Base-by-base conservation (phyloP, 30 jellyfish, hydroid and myxozoan species). In the Turritopsis dohrnii region DNA sequence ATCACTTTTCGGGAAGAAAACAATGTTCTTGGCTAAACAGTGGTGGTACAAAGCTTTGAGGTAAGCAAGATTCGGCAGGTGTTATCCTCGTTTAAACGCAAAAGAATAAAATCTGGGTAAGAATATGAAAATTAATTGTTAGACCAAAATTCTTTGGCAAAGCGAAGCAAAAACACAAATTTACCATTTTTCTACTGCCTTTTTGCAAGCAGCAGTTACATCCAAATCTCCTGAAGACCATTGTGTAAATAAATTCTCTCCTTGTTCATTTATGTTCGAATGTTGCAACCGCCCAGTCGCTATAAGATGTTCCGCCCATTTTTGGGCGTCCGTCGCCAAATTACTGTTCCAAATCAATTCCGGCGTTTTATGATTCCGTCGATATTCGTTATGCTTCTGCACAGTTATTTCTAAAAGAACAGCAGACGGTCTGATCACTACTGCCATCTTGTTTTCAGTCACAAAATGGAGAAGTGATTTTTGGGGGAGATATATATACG, bases 181-280 rank as follows among this genome's bases (percentile, higher is more conserved):
- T 27, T 75, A 75, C 83, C 83, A 75, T 22, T 28, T 27, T 26
- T 75, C 65, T n/a, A 75, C 83, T 9, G 83, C 83, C 41, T 75
- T 75, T 75, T 22, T 20, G 65, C 19, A 8, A 28, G 83, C 83
- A 7, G 28, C 69, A 27, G 28, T 0, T 75, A n/a, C 8, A 75
- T 75, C 20, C 1, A 75, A 16, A 27, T 75, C 69, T 22, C 69
- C 83, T 27, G 83, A 75, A 75, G 83, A 75, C 83, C 83, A 75
- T 29, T 75, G 83, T 16, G 65, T n/a, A 41, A 0, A 75, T 7
- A 75, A 18, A 75, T 75, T 75, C 60, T 75, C 83, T 16, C 83
- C 83, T 9, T 22, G 41, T 20, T 75, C 69, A 7, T 23, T 22
- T 1, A 26, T 9, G 60, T 28, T 22, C 9, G 52, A 26, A 22